Evolutionary conservation across 2,797 vertebrate species (phyloP), one percentile per base, ranked within the genome.

Genomic region (Anabacerthia variegaticeps): DNA sequence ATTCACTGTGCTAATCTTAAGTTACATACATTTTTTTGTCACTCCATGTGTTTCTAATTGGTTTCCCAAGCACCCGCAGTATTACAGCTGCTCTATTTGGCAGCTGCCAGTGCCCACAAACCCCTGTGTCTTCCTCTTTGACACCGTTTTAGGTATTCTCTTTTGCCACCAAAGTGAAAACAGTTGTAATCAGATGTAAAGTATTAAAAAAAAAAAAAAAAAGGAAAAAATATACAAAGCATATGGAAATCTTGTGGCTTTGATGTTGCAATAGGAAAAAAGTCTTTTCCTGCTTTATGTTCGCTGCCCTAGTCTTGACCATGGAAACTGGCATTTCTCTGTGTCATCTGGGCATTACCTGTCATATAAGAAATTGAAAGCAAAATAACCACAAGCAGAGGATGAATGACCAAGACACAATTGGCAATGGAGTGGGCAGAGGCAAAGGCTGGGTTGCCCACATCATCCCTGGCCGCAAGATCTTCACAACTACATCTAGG

Each of bases 11-110:
- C 59, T 95, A 92, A 95, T 96, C 93, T 89, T 93, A 91, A 80
- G 24, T 96, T 92, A 71, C 77, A 93, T 91, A 85, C 85, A 55
- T 91, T 95, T 95, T 43, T 96, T 93, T 93, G 88, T 96, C 92
- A 85, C 95, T 93, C 95, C 93, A 89, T 92, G 93, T 97, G 96
- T 95, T 96, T 96, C 92, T 96, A 95, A 97, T 95, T 89, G 93
- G 74, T 94, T 97, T 96, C 78, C 90, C 91, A 96, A 96, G 93
- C 89, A 95, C 93, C 85, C 41, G 6, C 93, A 96, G 93, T 88
- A 96, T 92, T 95, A 88, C 94, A 97, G 94, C 93, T 96, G 96
- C 90, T 96, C 85, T 76, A 36, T 94, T 97, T 97, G 96, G 96
- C 96, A 97, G 91, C 59, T 91, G 86, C 49, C 58, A 94, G 75